Base-by-base conservation (phyloP, 37 sponge, comb jelly and placozoan genomes). In the Spongia lamella region DNA sequence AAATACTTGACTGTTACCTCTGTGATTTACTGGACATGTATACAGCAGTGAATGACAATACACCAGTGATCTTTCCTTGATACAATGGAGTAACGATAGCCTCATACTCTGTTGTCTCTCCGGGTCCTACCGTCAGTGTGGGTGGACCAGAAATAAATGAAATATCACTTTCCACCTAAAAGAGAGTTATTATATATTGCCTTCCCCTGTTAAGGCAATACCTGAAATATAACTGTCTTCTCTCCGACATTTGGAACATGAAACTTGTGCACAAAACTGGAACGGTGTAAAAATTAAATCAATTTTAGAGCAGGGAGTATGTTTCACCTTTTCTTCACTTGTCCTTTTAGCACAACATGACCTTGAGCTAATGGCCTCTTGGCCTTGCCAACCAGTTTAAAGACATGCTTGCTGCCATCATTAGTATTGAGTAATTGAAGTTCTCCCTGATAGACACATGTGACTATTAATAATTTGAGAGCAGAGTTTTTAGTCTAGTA, bases 341-440 rank as follows among this genome's bases (percentile, higher is more conserved):
- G 79, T 50, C 79, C 71, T 17, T 77, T 61, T 51, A 92, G 21
- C 5, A n/a, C 73, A 62, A 92, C 61, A 38, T 63, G 27, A 24
- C 80, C 93, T 26, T 84, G 82, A n/a, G 93, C 88, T 26, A 87
- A 68, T 20, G 93, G 88, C 39, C 75, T 79, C 34, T 83, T 73
- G 55, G 83, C 93, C 25, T 83, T 43, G 4, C 93, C 93, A 35
- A 25, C 69, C 69, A 92, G 74, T n/a, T 83, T 52, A 36, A 87
- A 92, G 25, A 67, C 65, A 38, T 92, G 79, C 15, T 84, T 75
- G 21, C 27, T 87, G 0, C 66, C 72, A 70, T 84, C 80, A 71
- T 56, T 70, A 39, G 32, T 73, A 74, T 92, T 92, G 3, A 61
- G 60, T 43, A 92, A 66, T 2, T 47, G 52, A 32, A 92, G 64